Evolutionary conservation across 2,797 vertebrate species (phyloP), one percentile per base, ranked within the genome.

Genomic region (Spinus pinus): DNA sequence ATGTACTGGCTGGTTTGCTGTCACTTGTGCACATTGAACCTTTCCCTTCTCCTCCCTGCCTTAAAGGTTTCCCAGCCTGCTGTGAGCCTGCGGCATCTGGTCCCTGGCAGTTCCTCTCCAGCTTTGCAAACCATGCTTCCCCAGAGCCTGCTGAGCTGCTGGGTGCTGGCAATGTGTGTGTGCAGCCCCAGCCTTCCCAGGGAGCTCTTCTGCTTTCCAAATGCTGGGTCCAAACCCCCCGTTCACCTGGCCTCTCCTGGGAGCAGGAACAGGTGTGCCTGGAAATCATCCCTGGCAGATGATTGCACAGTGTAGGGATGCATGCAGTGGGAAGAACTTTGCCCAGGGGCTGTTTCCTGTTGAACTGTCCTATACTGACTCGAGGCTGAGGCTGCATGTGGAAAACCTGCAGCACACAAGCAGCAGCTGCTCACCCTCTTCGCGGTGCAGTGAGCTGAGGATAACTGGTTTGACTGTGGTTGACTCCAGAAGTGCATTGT

Each of bases 61-160:
- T 51, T 33, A 6, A 58, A 67, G 31, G 27, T 62, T 67, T 78
- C 44, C 42, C 2, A 3, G 39, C 5, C 53, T 65, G 23, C 53
- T 54, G 54, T 6, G 2, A 10, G 6, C 6, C 66, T 23, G 50
- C 0, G 0, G 20, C 7, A 1, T 12, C n/a, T 51, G 70, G 10
- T 35, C 18, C 54, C 31, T 66, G 65, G 24, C 16, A 10, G 10
- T 3, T 78, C 25, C 53, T 65, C 54, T 46, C 51, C 6, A 7
- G 41, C 44, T 71, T 2, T 54, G 37, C 24, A 46, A 58, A 33
- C 12, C 62, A 20, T 3, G 4, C 18, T 73, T 69, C 53, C 44
- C 51, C 3, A 4, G 11, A 44, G 28, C 13, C 62, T 12, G 0
- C 20, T 2, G 6, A 27, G 37, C 50, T n/a, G 77, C 61, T 39